Evolutionary conservation across 2,113 vertebrate species (phyloP).

Genomic region (Gallinago undulata): DNA sequence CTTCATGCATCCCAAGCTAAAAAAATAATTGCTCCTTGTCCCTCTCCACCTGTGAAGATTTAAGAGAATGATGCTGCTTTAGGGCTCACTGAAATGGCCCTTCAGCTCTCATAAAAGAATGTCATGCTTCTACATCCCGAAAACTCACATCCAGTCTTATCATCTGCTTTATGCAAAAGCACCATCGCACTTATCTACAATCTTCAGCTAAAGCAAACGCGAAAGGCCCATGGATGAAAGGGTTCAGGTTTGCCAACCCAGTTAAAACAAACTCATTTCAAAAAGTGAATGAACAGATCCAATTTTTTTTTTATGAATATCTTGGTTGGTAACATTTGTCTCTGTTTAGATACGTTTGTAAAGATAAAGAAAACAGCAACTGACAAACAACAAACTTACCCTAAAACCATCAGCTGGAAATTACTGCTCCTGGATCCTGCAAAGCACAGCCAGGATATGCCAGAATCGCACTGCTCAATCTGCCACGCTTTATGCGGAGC

Average conservation of each 20-base stretch:
- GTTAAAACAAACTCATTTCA: background rate
- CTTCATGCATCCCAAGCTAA: background rate
- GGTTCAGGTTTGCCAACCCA: background rate
- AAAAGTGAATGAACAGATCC: background rate
- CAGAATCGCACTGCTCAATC: background rate
- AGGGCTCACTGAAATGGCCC: background rate
- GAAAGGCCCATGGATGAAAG: background rate
- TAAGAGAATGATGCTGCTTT: background rate
- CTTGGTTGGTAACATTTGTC: background rate
- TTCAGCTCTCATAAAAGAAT: background rate
- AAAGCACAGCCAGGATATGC: background rate
- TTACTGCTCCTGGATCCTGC: background rate
- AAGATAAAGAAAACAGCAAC: background rate
- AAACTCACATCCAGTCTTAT: background rate
- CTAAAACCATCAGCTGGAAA: background rate
- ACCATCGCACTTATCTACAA: background rate
- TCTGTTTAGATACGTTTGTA: background rate
- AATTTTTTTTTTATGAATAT: background rate
- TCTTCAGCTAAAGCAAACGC: background rate
- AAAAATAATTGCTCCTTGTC: background rate
- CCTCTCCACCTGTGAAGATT: background rate
- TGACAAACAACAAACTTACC: background rate
- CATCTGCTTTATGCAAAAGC: background rate
- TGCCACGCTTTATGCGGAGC: background rate
- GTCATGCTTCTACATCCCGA: background rate